Conservation (phyloP, 2,797 vertebrate species). For the Alca torda region DNA sequence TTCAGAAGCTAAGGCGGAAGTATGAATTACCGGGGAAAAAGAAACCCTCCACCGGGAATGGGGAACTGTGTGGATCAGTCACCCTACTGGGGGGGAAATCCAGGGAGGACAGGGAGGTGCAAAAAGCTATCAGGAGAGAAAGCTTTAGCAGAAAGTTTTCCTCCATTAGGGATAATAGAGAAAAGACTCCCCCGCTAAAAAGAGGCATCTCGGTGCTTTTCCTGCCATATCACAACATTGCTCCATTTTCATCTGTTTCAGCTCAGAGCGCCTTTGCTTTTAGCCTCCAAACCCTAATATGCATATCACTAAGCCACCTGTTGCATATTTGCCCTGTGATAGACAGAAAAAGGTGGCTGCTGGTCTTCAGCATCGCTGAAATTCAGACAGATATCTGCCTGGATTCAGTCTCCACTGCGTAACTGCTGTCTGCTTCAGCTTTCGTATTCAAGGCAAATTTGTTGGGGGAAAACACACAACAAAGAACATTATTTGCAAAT, state of each 20-base stretch:
- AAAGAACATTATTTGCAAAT: background rate
- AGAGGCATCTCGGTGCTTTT: background rate
- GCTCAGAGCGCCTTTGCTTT: background rate
- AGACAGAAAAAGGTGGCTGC: background rate
- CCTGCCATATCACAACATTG: background rate
- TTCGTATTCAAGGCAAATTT: background rate
- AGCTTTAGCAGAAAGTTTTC: background rate
- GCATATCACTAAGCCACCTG: background rate
- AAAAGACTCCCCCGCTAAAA: background rate
- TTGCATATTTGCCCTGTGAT: background rate
- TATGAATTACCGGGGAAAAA: background rate
- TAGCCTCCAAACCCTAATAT: background rate
- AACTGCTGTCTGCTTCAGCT: background rate
- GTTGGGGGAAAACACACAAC: background rate
- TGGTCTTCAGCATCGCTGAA: background rate
- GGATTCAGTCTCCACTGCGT: background rate
- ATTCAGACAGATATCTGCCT: background rate
- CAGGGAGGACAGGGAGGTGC: background rate
- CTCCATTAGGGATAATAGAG: background rate
- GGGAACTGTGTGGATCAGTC: background rate
- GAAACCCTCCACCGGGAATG: background rate
- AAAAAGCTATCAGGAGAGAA: background rate
- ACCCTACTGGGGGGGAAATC: accelerated
- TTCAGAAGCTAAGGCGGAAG: background rate
- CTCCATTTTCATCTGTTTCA: background rate